Base-by-base conservation (phyloP, 2,113 vertebrate species). In the Elaphurus davidianus region DNA sequence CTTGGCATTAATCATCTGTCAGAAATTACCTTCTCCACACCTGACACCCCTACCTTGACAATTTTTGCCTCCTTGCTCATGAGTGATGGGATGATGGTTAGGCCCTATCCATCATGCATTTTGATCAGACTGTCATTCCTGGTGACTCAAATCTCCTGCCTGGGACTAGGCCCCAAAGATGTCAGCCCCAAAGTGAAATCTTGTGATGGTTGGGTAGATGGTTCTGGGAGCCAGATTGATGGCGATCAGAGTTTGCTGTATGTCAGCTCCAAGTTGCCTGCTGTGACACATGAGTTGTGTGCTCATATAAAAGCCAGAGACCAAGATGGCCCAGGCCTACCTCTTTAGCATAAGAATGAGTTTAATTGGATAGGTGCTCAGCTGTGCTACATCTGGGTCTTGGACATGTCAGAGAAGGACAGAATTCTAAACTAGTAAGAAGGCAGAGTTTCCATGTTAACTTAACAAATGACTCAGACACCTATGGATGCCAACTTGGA, bases 1-100 rank as follows among this genome's bases (percentile, higher is more conserved):
- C 84, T 90, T 97, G 96, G 90, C 95, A 97, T 98, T 98, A 97
- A 98, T 98, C 98, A 96, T 93, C 90, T 97, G 97, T 97, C 98
- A 97, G 97, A 96, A 96, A 94, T 87, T 96, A 93, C 98, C 95
- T 97, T 95, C 64, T 79, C 87, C 64, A 52, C 76, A 92, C 96
- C 94, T 98, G 94, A 97, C 97, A 98, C 87, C 67, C 43, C 93
- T 97, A 94, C 85, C 84, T 76, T 97, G 97, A 97, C 94, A 90
- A 87, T 88, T 87, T 96, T 92, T 90, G 79, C 95, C 95, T 98
- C 96, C 84, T 97, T 97, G 95, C 74, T 96, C 94, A 47, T 87
- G 95, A 98, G 93, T 92, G 96, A 98, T 98, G 97, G 92, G 81
- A 67, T 86, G 90, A 52, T 94, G 90, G 94, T 85, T 87, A 90